These are phyloP conservation scores for Adrianichthys oophorus DNA, from an alignment of 2,797 vertebrate species.

Conservation along the genomic window DNA sequence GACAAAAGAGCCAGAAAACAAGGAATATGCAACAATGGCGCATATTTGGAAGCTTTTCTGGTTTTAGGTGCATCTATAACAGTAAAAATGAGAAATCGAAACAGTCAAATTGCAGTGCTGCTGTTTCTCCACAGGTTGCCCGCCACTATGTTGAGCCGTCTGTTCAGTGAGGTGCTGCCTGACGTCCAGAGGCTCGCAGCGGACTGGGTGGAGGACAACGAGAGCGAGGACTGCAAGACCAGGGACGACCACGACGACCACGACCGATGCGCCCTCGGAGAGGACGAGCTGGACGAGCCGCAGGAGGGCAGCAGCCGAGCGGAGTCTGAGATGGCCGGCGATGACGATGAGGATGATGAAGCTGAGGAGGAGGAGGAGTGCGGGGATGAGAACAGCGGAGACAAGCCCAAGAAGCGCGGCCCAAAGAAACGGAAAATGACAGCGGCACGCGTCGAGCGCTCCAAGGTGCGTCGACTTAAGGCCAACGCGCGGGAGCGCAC, in stretches of 20 bases:
- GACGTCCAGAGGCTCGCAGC: conserved; percentile 93
- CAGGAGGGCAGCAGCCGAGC: conserved; percentile 72
- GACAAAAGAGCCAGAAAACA: no score
- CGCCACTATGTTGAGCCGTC: conserved; percentile 92
- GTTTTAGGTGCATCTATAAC: neutral
- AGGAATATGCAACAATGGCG: no score
- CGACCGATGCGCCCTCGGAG: conserved; percentile 72
- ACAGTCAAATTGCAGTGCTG: conserved; percentile 13
- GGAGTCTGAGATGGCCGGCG: conserved; percentile 78
- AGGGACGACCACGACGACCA: conserved; percentile 85
- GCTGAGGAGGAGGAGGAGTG: conserved; percentile 78
- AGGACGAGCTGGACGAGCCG: conserved; percentile 67
- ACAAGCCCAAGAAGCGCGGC: conserved; percentile 94
- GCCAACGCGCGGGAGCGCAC: conserved; percentile 95
- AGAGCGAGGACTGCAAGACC: conserved; percentile 75
- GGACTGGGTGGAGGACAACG: conserved; percentile 89
- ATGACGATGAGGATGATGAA: conserved; percentile 80
- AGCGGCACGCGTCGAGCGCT: conserved; percentile 88
- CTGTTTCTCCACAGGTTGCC: conserved; percentile 55
- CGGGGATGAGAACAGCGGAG: conserved; percentile 83
- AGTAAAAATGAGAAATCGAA: neutral
- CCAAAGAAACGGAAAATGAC: conserved; percentile 98
- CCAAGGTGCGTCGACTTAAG: conserved; percentile 91
- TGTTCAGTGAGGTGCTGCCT: conserved; percentile 96
- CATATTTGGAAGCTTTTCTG: no score